Evolutionary conservation across 2,888 invertebrate species (phyloP), one percentile per base, ranked within the genome.

Genomic region (Rotaria sp.): DNA sequence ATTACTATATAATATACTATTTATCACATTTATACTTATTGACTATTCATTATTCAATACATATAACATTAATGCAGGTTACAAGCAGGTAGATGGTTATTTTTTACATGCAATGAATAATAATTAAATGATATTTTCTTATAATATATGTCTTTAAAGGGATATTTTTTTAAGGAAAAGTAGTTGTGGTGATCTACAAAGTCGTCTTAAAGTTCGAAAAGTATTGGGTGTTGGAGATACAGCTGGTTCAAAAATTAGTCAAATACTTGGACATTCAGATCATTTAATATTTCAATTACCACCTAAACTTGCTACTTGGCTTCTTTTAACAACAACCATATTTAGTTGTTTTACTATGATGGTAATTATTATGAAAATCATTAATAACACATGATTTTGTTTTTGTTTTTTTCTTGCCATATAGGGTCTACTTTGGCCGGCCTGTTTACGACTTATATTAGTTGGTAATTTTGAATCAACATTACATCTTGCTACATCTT

Each of bases 211-310:
- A 55, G 35, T 35, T 67, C 41, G 50, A 21, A 55, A 55, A 50
- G 7, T 52, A 38, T 52, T 55, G 7, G 84, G 52, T 15, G 84
- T 52, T 41, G 84, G 84, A 8, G 84, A 84, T 35, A 55, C 52
- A 55, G 50, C 30, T 1, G 50, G 84, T 18, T 84, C 84, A 15
- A 84, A 84, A 55, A 30, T 84, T 30, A 84, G 41, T 84, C 84
- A 84, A 55, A 84, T 84, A 52, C 84, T 84, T 35, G 84, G 84
- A 15, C 84, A 84, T 55, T 52, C 50, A 50, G 84, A 84, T 21
- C 84, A 84, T 30, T 55, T 84, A 35, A 30, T 52, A 35, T 55
- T 84, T 30, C 84, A 55, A 55, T 35, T 84, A 55, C 84, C 84
- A 35, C 67, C 67, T 7, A 67, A 67, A 35, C 67, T 67, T 21